Evolutionary conservation across 2,113 vertebrate species (phyloP).

Genomic region (Percopsis transmontana): DNA sequence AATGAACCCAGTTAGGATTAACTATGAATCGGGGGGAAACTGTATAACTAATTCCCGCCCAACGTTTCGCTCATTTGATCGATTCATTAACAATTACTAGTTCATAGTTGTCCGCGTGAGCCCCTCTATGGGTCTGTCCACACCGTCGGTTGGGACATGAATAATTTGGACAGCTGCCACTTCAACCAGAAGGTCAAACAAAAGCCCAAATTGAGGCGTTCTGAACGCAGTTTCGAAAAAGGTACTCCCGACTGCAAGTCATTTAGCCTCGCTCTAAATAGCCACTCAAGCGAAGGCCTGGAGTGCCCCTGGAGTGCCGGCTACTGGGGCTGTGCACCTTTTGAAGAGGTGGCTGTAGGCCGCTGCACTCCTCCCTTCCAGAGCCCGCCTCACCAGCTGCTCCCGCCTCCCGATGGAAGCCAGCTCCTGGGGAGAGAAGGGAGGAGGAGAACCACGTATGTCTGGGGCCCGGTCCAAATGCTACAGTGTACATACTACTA

Average conservation of each 20-base stretch:
- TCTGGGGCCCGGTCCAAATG: too few species aligned
- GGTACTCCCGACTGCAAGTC: slow-evolving; percentile 55
- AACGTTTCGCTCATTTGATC: too few species aligned
- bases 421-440: slow-evolving; percentile 76
- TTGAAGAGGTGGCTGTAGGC: slow-evolving; percentile 77
- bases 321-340: slow-evolving; percentile 77
- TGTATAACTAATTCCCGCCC: too few species aligned
- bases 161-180: slow-evolving; percentile 54
- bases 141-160: slow-evolving; percentile 9
- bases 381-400: slow-evolving; percentile 73
- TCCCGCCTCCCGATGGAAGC: slow-evolving; percentile 78
- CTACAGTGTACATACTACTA: too few species aligned
- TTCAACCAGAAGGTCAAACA: slow-evolving; percentile 58
- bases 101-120: too few species aligned
- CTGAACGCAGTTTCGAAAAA: slow-evolving; percentile 42
- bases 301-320: slow-evolving; percentile 39
- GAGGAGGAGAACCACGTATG: not conserved
- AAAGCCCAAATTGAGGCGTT: slow-evolving; percentile 43
- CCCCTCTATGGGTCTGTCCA: too few species aligned
- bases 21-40: too few species aligned
- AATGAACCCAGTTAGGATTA: slow-evolving; percentile 9
- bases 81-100: too few species aligned
- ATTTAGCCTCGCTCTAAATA: slow-evolving; percentile 35
- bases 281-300: slow-evolving; percentile 43
- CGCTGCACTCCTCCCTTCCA: slow-evolving; percentile 76